Base-by-base conservation (phyloP, 2,113 vertebrate species). In the Pachycephala philippinensis region DNA sequence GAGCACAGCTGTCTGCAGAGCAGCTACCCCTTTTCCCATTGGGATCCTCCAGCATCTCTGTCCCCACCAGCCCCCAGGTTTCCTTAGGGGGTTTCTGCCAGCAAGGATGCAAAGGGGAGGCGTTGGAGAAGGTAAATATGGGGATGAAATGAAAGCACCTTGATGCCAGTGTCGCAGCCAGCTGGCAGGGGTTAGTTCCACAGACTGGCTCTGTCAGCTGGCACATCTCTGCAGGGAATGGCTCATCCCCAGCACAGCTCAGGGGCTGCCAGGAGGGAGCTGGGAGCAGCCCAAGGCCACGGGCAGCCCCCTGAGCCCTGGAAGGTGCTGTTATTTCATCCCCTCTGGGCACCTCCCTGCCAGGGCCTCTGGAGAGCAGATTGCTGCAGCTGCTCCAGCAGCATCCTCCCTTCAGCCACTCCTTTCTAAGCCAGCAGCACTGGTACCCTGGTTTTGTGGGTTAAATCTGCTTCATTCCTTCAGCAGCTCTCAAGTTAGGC, bases 121-220 rank as follows among this genome's bases (percentile, higher is more conserved):
- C 0, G 0, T 19, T 47, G 7, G 44, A 11, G 47, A 31, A 33
- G 56, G 13, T 33, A 56, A 90, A 65, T 5, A 35, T 1, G 12
- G 50, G 53, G 47, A 23, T 76, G 33, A 50, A 59, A 77, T 20
- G 19, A 35, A 35, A 10, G 33, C 21, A 6, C 47, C 66, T 74
- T 27, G 18, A 3, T 16, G 3, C 18, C 63, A 7, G 31, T 1
- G 42, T 2, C 39, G 35, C 79, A 31, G 26, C 12, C 42, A 11
- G 66, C 30, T 89, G 82, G 59, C 44, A 63, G 90, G 68, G 52
- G 31, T 56, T 42, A 1, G 18, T 4, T 33, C 35, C 14, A 17
- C 37, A 31, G 65, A 24, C 5, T 11, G 23, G 26, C 56, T 47
- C 56, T 28, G 74, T 45, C n/a, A 10, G 59, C 53, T 59, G 87